Percentiles rank a stretch among this genome's conserved stretches.
phyloP scores from a whole-genome alignment of 2,113 vertebrate genomes.

The Ammodytes marinus region DNA sequence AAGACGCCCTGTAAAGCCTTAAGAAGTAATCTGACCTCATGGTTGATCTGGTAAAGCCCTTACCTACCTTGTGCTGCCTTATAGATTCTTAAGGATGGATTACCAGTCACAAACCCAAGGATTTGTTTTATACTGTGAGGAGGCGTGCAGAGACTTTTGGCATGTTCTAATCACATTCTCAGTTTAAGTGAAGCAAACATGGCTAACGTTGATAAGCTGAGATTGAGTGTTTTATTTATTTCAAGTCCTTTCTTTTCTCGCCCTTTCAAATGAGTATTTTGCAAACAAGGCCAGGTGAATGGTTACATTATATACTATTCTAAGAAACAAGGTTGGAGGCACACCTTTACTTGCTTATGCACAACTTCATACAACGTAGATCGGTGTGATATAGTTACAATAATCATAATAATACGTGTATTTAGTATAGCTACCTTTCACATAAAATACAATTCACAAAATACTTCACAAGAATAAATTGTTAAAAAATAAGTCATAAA shows the following conservation, averaged over 20 bases:
- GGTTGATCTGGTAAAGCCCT: slow-evolving; percentile 65
- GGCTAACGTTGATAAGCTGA: slow-evolving; percentile 2
- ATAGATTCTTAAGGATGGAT: slow-evolving; percentile 57
- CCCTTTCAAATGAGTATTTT: background rate
- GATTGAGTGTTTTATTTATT: background rate
- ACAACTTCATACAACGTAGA: background rate
- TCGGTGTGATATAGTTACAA: background rate
- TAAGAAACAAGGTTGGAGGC: background rate
- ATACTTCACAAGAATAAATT: too few species aligned
- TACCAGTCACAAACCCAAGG: slow-evolving; percentile 38
- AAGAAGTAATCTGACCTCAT: slow-evolving; percentile 33
- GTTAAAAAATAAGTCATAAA: too few species aligned
- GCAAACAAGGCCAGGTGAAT: background rate
- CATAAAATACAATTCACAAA: too few species aligned
- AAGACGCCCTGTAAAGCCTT: background rate
- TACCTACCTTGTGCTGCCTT: slow-evolving; percentile 41
- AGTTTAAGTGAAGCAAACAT: slow-evolving; percentile 22
- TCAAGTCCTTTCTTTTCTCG: background rate
- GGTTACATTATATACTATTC: background rate
- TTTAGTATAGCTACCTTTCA: too few species aligned
- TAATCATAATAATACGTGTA: too few species aligned
- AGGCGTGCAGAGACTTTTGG: slow-evolving; percentile 1
- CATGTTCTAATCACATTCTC: slow-evolving; percentile 31
- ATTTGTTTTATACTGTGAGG: slow-evolving; percentile 40
- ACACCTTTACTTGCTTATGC: background rate